Percentiles rank a stretch among this genome's conserved stretches.
These are phyloP conservation scores for Hemiscyllium ocellatum DNA, from an alignment of 2,113 vertebrate genomes.

Conservation along the genomic window DNA sequence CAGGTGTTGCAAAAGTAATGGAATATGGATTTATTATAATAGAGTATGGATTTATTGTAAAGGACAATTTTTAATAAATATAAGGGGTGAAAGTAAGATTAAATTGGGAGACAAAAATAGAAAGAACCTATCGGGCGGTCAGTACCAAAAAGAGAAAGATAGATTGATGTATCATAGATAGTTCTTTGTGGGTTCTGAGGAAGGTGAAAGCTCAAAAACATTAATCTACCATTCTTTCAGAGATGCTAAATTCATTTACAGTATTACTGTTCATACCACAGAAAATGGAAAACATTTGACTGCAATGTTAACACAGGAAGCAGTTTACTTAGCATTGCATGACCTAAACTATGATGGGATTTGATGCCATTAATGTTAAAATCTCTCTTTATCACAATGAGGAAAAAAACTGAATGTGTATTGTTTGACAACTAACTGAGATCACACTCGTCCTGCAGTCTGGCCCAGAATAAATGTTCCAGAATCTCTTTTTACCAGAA, in stretches of 20 bases:
- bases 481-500: too few relatives aligned
- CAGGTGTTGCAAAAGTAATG: not conserved
- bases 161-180: not conserved
- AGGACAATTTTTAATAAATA: slow-evolving; percentile 22
- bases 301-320: not conserved
- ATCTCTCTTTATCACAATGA: not conserved
- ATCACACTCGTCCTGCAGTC: not conserved
- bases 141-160: not conserved
- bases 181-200: not conserved
- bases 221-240: not conserved
- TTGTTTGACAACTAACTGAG: slow-evolving; percentile 27
- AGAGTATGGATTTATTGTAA: slow-evolving; percentile 25
- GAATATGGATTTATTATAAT: slow-evolving; percentile 30
- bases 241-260: not conserved
- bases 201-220: not conserved
- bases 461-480: not conserved
- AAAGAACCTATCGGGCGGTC: not conserved
- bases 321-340: not conserved
- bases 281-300: not conserved
- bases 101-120: slow-evolving; percentile 14
- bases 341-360: not conserved
- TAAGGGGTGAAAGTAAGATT: slow-evolving; percentile 10
- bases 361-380: not conserved
- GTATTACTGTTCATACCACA: not conserved
- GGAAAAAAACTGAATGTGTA: not conserved